Evolutionary conservation across 2,797 vertebrate genomes (phyloP), one percentile per base, ranked within the genome.

Genomic region (Galaxias olidus): DNA sequence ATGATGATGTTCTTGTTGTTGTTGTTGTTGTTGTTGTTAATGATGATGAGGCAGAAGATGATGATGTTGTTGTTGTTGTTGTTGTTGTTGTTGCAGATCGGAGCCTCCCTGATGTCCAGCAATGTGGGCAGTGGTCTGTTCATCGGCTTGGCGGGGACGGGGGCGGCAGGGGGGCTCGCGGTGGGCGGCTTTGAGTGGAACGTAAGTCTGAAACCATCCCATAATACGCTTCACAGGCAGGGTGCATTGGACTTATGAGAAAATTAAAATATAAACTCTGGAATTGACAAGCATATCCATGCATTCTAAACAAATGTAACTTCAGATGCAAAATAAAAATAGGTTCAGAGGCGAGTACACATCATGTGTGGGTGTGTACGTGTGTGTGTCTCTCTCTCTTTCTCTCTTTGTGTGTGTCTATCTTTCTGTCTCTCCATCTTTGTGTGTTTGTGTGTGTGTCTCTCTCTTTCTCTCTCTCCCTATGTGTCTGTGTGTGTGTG

Each of bases 121-220:
- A 97, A 98, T 0, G 95, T 99, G 76, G 97, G 96, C 83, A 98
- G 96, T 3, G 95, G 96, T 1, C 84, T 97, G 13, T 95, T 98
- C 79, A 92, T 98, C 0, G 95, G 96, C 30, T 82, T 99, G 66
- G 97, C 96, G 0, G 96, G 96, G 59, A 96, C 94, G 8, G 97
- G 94, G 63, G 96, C 97, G 8, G 95, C 95, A 0, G 96, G 94
- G 58, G 96, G 96, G 19, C 75, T 98, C 0, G 96, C 96, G 11
- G 96, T 98, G 0, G 95, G 95, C 0, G 96, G 94, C 75, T 98
- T 98, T 19, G 96, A 98, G 68, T 97, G 94, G 95, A 96, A 98
- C 0, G 96, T 98, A 91, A 92, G 94, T 63, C 53, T 18, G 11
- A 42, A 43, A n/a, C 11, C 53, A 6, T 8, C 10, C 14, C 12